Conservation (phyloP, 2,888 invertebrate species). For the Sabellastarte sp. region DNA sequence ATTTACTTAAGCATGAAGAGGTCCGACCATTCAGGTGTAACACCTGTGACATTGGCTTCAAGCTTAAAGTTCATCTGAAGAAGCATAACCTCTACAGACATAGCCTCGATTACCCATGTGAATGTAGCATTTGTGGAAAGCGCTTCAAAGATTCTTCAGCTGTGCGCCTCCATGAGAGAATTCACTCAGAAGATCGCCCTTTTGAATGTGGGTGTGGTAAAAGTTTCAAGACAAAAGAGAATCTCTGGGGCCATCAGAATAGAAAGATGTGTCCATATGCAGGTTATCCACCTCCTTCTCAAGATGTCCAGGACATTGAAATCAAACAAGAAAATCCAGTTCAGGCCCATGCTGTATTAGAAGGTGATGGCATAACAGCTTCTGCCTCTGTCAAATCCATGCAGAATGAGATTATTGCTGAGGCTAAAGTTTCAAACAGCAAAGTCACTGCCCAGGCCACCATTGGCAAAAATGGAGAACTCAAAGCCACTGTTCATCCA, state of each 20-base stretch:
- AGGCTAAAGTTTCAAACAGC: neutral
- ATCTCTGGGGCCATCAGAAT: conserved; percentile 35
- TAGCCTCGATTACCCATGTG: conserved; percentile 31
- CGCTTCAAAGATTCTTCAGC: conserved; percentile 34
- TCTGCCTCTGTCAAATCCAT: too few species aligned
- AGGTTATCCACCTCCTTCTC: neutral
- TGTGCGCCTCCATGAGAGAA: conserved; percentile 31
- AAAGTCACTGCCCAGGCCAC: neutral
- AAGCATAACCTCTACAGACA: conserved; percentile 36
- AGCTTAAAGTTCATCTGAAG: conserved; percentile 35
- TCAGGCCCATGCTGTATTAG: neutral
- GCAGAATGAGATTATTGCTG: too few species aligned
- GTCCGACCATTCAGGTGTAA: conserved; percentile 28
- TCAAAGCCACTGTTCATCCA: neutral
- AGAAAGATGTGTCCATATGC: conserved; percentile 11
- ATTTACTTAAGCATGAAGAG: conserved; percentile 26
- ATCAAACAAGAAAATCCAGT: neutral
- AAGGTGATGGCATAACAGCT: too few species aligned
- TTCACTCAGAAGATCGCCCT: conserved; percentile 28
- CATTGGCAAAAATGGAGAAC: too few species aligned
- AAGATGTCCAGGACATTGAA: neutral
- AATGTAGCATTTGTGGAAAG: conserved; percentile 33
- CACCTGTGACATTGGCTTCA: conserved; percentile 29
- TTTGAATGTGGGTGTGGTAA: conserved; percentile 31
- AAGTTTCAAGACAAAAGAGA: conserved; percentile 34